Evolutionary conservation across 2,888 invertebrate genomes (phyloP), one percentile per base, ranked within the genome.

Genomic region (Clistopyga incitator): DNA sequence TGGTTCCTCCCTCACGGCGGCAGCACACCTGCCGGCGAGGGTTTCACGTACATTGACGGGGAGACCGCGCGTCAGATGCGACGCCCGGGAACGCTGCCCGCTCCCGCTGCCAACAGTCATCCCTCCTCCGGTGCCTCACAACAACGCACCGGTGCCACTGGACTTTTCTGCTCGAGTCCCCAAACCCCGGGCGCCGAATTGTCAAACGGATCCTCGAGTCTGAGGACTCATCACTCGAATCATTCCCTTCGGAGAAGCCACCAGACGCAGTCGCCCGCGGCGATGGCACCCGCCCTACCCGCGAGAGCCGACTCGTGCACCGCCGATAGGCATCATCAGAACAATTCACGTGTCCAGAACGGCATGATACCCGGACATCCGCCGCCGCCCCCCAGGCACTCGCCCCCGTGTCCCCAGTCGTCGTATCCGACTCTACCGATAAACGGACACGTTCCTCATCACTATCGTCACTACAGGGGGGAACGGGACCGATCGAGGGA

Each of bases 1-100:
- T 95, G 96, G 96, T 95, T 93, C 88, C 94, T 96, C 95, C 95
- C 96, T 90, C 95, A 95, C 91, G 95, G 94, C 90, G 94, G 92
- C 79, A 93, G 94, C 95, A 90, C 95, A 95, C 92, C 96, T 95
- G 84, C 84, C 92, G 96, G 96, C 91, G 95, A 95, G 93, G 96
- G 96, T 86, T 96, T 96, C 94, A 96, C 96, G 87, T 96, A 96
- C 94, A 96, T 96, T 91, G 96, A 96, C 90, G 95, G 95, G 87
- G 96, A 96, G 88, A 93, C 94, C 87, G 95, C 95, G 91, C 94
- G 95, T 89, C 94, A 89, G 92, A 94, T 92, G 94, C 94, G 89
- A 89, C 92, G 92, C 79, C 92, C 93, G 87, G 91, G 92, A 59
- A 92, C 92, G 90, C 91, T 93, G 92, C 93, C 93, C 91, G 88